Percentiles rank a stretch among this genome's conserved stretches.
Conservation (phyloP, 2,888 invertebrate species). For the Apoda limacodes region DNA sequence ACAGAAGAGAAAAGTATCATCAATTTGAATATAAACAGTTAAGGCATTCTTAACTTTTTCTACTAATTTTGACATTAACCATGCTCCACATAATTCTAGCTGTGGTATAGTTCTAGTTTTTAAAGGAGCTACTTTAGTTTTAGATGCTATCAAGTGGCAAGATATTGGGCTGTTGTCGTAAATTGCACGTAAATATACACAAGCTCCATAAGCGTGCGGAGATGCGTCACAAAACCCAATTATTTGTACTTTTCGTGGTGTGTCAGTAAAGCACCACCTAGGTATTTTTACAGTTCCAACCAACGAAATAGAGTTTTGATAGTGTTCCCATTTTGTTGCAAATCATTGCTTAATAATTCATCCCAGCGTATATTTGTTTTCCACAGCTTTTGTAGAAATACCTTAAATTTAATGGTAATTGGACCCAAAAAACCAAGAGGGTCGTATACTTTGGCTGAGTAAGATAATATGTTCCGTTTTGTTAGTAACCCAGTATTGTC, state of each 20-base stretch:
- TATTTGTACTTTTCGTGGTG: constrained; percentile 2
- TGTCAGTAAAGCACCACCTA: constrained; percentile 8
- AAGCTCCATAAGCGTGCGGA: constrained; percentile 6
- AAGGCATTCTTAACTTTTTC: background rate
- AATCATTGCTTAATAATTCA: background rate
- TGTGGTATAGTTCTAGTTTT: constrained; percentile 1
- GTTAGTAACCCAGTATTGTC: constrained; percentile 1
- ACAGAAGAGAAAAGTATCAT: background rate
- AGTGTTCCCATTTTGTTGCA: constrained; percentile 1
- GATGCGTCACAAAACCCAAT: constrained; percentile 11
- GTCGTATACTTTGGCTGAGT: constrained; percentile 8
- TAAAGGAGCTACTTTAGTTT: constrained; percentile 5
- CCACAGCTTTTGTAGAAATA: constrained; percentile 9
- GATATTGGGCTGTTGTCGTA: constrained; percentile 3
- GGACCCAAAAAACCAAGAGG: constrained; percentile 11
- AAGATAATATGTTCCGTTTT: constrained; percentile 10
- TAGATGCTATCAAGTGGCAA: constrained; percentile 3
- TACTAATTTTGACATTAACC: background rate
- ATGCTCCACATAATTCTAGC: constrained; percentile 2
- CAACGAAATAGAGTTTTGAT: background rate
- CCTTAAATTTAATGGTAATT: constrained; percentile 6
- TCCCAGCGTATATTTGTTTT: constrained; percentile 4
- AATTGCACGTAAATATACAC: constrained; percentile 7
- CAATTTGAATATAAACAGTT: background rate
- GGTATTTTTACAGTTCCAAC: constrained; percentile 7